These are phyloP conservation scores for Chrysodeixis includens DNA, from an alignment of 2,888 invertebrate species.

Conservation along the genomic window DNA sequence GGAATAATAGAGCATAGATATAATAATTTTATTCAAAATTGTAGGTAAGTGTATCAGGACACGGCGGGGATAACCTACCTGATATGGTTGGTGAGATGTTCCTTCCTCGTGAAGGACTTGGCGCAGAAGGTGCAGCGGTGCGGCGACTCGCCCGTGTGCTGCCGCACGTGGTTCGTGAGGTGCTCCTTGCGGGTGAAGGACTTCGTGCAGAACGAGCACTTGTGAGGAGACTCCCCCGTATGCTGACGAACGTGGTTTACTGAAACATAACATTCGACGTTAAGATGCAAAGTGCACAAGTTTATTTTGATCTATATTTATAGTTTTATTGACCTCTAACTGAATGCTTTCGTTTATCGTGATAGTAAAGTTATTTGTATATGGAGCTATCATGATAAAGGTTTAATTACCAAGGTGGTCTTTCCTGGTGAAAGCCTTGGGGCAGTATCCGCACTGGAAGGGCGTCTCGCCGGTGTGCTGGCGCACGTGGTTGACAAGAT, in stretches of 20 bases:
- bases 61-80: slow-evolving; percentile 74
- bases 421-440: slow-evolving; percentile 95
- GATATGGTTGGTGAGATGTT: slow-evolving; percentile 95
- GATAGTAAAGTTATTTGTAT: no score
- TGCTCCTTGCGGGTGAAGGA: slow-evolving; percentile 95
- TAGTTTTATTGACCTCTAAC: no score
- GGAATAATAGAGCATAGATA: neutral
- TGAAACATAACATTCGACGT: slow-evolving; percentile 52
- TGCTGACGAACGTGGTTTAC: slow-evolving; percentile 93
- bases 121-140: slow-evolving; percentile 95
- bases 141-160: slow-evolving; percentile 96
- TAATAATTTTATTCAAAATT: neutral
- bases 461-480: slow-evolving; percentile 94
- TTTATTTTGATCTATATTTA: no score
- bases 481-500: slow-evolving; percentile 95
- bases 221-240: slow-evolving; percentile 94
- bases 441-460: slow-evolving; percentile 95
- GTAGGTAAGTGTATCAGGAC: neutral
- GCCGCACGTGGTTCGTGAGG: slow-evolving; percentile 95
- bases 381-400: no score
- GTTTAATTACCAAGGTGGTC: slow-evolving; percentile 91
- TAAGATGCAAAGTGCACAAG: neutral
- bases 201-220: slow-evolving; percentile 93
- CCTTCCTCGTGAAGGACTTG: slow-evolving; percentile 95
- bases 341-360: no score